phyloP scores from a whole-genome alignment of 2,797 vertebrate species.

The Crocidura indochinensis region DNA sequence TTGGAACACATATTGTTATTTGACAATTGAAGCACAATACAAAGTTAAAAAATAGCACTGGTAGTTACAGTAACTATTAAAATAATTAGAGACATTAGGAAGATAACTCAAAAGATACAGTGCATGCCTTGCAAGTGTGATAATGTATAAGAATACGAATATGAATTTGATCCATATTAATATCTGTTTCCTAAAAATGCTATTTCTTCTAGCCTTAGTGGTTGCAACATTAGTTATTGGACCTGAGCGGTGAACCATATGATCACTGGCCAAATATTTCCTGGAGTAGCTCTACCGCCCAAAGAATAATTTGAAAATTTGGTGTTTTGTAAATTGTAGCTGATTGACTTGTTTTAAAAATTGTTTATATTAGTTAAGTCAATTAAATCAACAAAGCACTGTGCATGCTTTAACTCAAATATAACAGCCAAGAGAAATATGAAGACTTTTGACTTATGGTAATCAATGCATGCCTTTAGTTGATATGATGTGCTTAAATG shows the following conservation, averaged over 20 bases:
- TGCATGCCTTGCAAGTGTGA: too few relatives aligned
- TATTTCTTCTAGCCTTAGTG: too few relatives aligned
- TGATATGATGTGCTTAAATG: constrained; percentile 48
- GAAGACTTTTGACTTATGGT: constrained; percentile 1
- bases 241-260: too few relatives aligned
- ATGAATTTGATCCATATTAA: too few relatives aligned
- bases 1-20: neutral
- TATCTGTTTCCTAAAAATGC: too few relatives aligned
- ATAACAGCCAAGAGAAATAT: neutral
- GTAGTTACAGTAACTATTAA: neutral
- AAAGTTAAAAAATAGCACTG: neutral
- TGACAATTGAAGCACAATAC: neutral
- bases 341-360: neutral
- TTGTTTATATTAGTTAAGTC: constrained; percentile 1
- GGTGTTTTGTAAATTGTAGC: neutral
- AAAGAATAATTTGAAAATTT: constrained; percentile 23
- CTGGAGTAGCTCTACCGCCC: too few relatives aligned
- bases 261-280: too few relatives aligned
- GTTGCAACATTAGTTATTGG: too few relatives aligned
- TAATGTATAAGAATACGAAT: too few relatives aligned
- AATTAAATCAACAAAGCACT: neutral
- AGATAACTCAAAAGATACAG: too few relatives aligned
- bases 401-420: constrained; percentile 10
- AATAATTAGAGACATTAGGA: neutral
- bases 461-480: neutral